A percentile compares a stretch with the other conserved stretches of the same genome.
Conservation (phyloP, 2,888 invertebrate species). For the Hecatera dysodea region DNA sequence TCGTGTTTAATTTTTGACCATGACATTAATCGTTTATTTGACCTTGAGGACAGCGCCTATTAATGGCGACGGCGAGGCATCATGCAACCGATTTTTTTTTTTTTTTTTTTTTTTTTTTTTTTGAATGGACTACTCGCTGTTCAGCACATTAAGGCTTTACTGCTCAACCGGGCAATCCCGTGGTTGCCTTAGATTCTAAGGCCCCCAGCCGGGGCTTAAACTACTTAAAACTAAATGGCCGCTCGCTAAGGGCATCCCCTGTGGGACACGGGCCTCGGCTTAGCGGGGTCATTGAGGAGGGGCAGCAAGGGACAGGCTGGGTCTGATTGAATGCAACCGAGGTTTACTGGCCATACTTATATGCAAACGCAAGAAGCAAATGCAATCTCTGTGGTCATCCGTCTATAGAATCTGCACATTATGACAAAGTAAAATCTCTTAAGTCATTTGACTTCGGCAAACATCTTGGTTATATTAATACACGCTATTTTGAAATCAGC, state of each 20-base stretch:
- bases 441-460: slow-evolving; percentile 9
- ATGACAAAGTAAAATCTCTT: slow-evolving; percentile 11
- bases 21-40: slow-evolving; percentile 63
- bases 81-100: slow-evolving; percentile 48
- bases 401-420: slow-evolving; percentile 30
- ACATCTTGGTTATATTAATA: slow-evolving; percentile 1
- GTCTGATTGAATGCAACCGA: slow-evolving; percentile 48
- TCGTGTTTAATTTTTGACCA: slow-evolving; percentile 48
- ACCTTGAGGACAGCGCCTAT: slow-evolving; percentile 59
- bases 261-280: too few relatives aligned
- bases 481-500: slow-evolving; percentile 19
- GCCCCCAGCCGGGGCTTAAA: too few relatives aligned
- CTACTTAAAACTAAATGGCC: too few relatives aligned
- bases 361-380: slow-evolving; percentile 52
- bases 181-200: too few relatives aligned
- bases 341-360: slow-evolving; percentile 48
- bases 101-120: too few relatives aligned
- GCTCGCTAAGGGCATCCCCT: too few relatives aligned
- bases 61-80: slow-evolving; percentile 52
- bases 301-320: too few relatives aligned
- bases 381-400: slow-evolving; percentile 36
- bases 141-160: too few relatives aligned
- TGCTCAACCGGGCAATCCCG: too few relatives aligned
- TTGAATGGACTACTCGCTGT: too few relatives aligned
- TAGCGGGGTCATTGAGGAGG: too few relatives aligned